Conservation (phyloP, 92 coral and sea anemone species). For the Porites divaricata region DNA sequence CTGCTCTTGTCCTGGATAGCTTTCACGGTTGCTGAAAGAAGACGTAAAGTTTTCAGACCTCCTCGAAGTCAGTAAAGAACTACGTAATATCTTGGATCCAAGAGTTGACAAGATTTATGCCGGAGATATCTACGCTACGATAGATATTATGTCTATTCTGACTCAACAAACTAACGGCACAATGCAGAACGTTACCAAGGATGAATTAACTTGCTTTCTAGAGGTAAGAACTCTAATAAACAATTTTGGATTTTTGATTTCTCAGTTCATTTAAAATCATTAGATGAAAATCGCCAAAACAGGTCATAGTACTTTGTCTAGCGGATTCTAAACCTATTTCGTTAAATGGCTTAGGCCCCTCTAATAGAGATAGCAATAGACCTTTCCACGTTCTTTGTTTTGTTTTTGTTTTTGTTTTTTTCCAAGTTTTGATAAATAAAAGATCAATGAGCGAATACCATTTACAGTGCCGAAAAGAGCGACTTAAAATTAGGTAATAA, state of each 20-base stretch:
- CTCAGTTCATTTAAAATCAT: neutral
- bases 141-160: constrained; percentile 53
- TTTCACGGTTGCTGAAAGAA: constrained; percentile 23
- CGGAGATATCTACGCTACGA: constrained; percentile 72
- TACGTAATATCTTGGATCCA: constrained; percentile 66
- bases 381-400: no score
- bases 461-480: neutral
- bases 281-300: no score
- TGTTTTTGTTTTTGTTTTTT: no score
- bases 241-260: no score
- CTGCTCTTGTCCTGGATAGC: constrained; percentile 1
- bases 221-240: constrained; percentile 45
- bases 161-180: constrained; percentile 48
- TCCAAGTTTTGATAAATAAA: no score
- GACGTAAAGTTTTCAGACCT: constrained; percentile 51
- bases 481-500: no score
- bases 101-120: constrained; percentile 79
- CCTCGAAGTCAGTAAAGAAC: constrained; percentile 38
- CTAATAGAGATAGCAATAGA: no score
- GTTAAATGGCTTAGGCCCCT: no score
- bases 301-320: no score
- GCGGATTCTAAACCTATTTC: neutral
- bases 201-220: constrained; percentile 62
- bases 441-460: neutral
- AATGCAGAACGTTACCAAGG: constrained; percentile 60